These are phyloP conservation scores for Avahi laniger DNA, from an alignment of 2,797 vertebrate genomes.

Conservation along the genomic window DNA sequence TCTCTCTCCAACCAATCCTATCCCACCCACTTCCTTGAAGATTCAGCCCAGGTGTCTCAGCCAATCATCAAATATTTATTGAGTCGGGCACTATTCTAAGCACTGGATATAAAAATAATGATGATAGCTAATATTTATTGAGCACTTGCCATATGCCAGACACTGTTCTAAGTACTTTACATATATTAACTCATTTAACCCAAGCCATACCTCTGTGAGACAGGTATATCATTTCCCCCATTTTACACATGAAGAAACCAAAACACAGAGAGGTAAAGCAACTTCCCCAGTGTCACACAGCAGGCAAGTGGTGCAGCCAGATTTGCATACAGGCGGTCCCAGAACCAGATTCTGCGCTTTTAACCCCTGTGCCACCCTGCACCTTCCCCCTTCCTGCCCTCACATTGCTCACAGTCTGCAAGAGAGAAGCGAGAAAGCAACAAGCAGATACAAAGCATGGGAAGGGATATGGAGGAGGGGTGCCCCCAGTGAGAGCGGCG, in stretches of 20 bases:
- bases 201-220: neutral
- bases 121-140: conserved; percentile 64
- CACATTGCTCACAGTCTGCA: neutral
- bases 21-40: neutral
- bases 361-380: neutral
- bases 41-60: conserved; percentile 53
- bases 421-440: neutral
- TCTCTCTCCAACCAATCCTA: neutral
- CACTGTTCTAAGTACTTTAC: conserved; percentile 8
- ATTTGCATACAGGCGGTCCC: rapidly evolving
- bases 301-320: neutral
- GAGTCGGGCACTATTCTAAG: conserved; percentile 63
- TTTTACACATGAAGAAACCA: neutral
- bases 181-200: conserved; percentile 33
- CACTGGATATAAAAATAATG: conserved; percentile 70
- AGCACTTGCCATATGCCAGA: conserved; percentile 48
- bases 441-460: neutral
- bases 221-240: neutral
- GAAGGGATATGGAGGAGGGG: rapidly evolving
- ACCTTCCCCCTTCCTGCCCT: too few species aligned
- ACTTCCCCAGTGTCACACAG: neutral
- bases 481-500: neutral
- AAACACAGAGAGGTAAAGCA: neutral
- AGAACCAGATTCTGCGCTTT: neutral
- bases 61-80: conserved; percentile 62